Conservation (phyloP, 2,113 vertebrate species). For the Pluvialis apricaria region DNA sequence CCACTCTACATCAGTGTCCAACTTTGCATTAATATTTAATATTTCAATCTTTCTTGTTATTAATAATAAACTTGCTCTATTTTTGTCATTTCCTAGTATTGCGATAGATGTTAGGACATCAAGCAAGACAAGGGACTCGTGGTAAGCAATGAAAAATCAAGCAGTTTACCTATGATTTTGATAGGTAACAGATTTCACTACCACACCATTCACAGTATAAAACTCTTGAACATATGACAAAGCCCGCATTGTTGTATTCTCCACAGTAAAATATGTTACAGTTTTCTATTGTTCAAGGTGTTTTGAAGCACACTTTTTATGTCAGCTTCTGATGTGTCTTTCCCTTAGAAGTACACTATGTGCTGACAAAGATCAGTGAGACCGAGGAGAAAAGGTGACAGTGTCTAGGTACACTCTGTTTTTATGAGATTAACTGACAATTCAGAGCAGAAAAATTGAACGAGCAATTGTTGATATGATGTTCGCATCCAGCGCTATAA, state of each 20-base stretch:
- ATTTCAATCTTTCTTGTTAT: not conserved
- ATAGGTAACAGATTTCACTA: not conserved
- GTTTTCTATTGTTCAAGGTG: not conserved
- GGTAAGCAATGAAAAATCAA: not conserved
- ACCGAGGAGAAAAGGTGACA: not conserved
- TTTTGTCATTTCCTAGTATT: not conserved
- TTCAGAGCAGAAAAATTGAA: conserved; percentile 2
- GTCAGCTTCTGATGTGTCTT: not conserved
- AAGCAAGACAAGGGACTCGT: not conserved
- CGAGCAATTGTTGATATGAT: not conserved
- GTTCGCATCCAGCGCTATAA: not conserved
- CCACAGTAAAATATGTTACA: not conserved
- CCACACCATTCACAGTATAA: not conserved
- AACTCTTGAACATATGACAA: not conserved
- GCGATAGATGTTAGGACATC: not conserved
- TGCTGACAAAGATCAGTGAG: conserved; percentile 3
- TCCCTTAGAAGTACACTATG: not conserved
- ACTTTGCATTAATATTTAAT: not conserved
- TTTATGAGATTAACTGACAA: not conserved
- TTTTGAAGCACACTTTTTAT: not conserved
- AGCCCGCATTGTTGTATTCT: not conserved
- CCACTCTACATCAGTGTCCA: not conserved
- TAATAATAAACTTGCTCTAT: not conserved
- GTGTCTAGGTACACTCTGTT: not conserved
- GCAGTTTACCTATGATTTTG: not conserved